Evolutionary conservation across 2,797 vertebrate genomes (phyloP), one percentile per base, ranked within the genome.

Genomic region (Tokudaia tokunoshimensis): DNA sequence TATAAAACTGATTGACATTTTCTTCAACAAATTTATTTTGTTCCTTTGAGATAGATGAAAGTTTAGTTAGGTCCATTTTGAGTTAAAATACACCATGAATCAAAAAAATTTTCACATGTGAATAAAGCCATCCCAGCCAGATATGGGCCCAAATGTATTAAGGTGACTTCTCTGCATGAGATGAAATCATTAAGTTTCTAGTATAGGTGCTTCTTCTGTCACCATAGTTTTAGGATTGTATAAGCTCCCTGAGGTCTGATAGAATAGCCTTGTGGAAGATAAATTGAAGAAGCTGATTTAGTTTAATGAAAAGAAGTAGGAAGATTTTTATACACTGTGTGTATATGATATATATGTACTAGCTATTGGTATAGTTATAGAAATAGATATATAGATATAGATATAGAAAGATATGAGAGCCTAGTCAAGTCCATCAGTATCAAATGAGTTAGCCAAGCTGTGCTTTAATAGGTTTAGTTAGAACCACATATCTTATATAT

Each of bases 31-130:
- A 19, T 34, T n/a, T 75, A 82, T 92, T 78, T 81, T 92, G 50
- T 85, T 52, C 24, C 55, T 94, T 67, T 92, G 41, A 34, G 37
- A 50, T 26, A 29, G 44, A 92, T 86, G 52, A 78, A 90, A 75
- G 91, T 91, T 91, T 70, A 89, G n/a, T 80, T 50, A 37, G 37
- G 34, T 89, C 37, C 65, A 14, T 57, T 88, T 97, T 79, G 59
- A 17, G 83, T 88, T 88, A 93, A 96, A 94, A 87, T 72, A 80
- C 10, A 88, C 70, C 85, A 89, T 88, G 72, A 94, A 93, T 92
- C 94, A 95, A 96, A 97, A 95, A 72, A 94, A 89, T 89, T 94
- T 95, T 92, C 57, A 70, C 70, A 85, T 13, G 79, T 31, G 57
- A 92, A 78, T 88, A 79, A 96, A 94, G 81, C 37, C 44, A 84